Percentiles rank a stretch among this genome's conserved stretches.
These are phyloP conservation scores for Marisa cornuarietis DNA, from an alignment of 1,140 invertebrate genomes.

Conservation along the genomic window DNA sequence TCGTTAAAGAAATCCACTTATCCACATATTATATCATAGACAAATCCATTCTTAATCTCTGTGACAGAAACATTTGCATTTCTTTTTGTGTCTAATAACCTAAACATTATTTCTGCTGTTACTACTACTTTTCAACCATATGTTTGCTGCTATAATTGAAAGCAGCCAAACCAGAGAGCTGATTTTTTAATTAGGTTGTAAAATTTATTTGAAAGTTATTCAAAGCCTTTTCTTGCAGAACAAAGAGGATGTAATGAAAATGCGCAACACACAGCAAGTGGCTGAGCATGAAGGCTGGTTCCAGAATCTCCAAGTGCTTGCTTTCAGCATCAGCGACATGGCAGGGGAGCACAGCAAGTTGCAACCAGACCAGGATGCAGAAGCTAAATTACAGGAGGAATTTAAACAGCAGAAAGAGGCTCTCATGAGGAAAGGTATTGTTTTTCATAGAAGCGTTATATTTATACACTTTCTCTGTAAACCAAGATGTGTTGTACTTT, in stretches of 20 bases:
- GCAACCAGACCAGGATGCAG: neutral
- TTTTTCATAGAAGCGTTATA: too few species aligned
- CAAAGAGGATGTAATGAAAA: constrained; percentile 33
- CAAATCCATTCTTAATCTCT: neutral
- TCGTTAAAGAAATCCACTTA: neutral
- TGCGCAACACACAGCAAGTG: constrained; percentile 38
- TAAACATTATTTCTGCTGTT: too few species aligned
- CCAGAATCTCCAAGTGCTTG: constrained; percentile 38
- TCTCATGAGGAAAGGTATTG: constrained; percentile 19
- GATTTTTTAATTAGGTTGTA: too few species aligned
- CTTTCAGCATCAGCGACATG: constrained; percentile 38
- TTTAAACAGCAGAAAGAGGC: constrained; percentile 29
- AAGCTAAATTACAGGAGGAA: constrained; percentile 27
- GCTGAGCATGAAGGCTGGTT: constrained; percentile 49
- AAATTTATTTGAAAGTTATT: too few species aligned
- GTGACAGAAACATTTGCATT: too few species aligned
- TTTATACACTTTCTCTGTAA: too few species aligned
- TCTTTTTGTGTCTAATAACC: too few species aligned
- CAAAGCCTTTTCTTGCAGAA: constrained; percentile 23
- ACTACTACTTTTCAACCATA: too few species aligned
- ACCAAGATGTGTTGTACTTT: too few species aligned
- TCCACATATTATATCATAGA: constrained; percentile 10
- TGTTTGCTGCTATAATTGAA: too few species aligned
- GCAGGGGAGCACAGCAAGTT: constrained; percentile 1
- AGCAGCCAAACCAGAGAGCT: too few species aligned